Conservation (phyloP, 2,113 vertebrate species). For the Progne subis region DNA sequence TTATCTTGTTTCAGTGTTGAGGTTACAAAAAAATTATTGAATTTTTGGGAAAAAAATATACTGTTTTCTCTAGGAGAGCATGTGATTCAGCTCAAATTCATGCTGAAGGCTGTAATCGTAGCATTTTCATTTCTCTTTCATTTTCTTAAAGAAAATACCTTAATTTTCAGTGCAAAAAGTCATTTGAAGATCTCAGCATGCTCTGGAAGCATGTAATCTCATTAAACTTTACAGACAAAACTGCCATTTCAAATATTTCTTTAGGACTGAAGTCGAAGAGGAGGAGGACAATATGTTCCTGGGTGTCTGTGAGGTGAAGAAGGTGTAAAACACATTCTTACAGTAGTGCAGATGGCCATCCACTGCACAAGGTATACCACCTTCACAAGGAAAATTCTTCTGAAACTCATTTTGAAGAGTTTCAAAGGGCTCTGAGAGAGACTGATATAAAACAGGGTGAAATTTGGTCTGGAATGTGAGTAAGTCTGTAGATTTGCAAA, state of each 20-base stretch:
- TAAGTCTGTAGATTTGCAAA: background rate
- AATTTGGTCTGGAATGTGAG: background rate
- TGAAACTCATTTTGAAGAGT: background rate
- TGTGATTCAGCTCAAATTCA: background rate
- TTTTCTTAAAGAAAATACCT: background rate
- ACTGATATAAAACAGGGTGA: background rate
- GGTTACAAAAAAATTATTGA: background rate
- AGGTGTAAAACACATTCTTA: background rate
- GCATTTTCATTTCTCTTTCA: background rate
- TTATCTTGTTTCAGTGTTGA: background rate
- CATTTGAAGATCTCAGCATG: background rate
- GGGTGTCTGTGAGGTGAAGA: background rate
- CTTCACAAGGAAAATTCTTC: background rate
- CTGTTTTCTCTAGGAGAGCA: accelerated
- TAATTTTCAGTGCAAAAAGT: background rate
- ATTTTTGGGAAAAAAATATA: accelerated
- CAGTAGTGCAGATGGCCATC: background rate
- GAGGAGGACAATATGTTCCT: background rate
- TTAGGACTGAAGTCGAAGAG: background rate
- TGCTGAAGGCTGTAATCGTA: background rate
- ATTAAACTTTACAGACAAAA: background rate
- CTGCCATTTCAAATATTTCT: background rate
- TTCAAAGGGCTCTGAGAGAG: background rate
- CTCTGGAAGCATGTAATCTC: background rate
- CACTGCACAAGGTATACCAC: background rate